Base-by-base conservation (phyloP, 2,113 vertebrate genomes). In the Arothron firmamentum region DNA sequence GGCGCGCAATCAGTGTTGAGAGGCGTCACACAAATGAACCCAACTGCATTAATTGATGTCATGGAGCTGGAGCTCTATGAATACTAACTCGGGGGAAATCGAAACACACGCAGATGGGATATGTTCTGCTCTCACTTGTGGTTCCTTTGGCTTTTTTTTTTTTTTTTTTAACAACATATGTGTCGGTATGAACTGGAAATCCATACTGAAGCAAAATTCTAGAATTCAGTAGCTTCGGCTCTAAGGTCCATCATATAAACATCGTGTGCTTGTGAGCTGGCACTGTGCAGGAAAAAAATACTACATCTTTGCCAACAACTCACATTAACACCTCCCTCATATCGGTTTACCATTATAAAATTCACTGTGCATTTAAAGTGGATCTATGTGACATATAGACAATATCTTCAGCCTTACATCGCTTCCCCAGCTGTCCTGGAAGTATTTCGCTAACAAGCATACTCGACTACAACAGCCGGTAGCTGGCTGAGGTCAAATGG, bases 21-120 rank as follows among this genome's bases (percentile, higher is more conserved):
- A 62, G 57, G 66, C 49, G 53, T 70, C 64, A 74, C 56, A 56
- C 53, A 3, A 61, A 80, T 53, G 56, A 67, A 64, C n/a, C 52
- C 68, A 56, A 19, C 55, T 72, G 75, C 47, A 72, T 11, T 65
- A 79, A 83, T 62, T 72, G 68, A 70, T 69, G 64, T 72, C 63
- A 34, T 18, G 10, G 21, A 62, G 57, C 19, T 41, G 15, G 51
- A 68, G 43, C 49, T 25, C 45, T 64, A 42, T 45, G 43, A 45
- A 48, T 28, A 61, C 17, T 45, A 55, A 69, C 58, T 55, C 5
- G 3, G 20, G 63, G 52, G 61, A 47, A 67, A 38, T 4, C 56
- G 50, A 23, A 61, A 52, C 46, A 56, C 28, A 51, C n/a, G 25
- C 17, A 59, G 6, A 52, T 38, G 13, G 53, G 34, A 38, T 59